Base-by-base conservation (phyloP, 2,888 invertebrate genomes). In the Candidula unifasciata region DNA sequence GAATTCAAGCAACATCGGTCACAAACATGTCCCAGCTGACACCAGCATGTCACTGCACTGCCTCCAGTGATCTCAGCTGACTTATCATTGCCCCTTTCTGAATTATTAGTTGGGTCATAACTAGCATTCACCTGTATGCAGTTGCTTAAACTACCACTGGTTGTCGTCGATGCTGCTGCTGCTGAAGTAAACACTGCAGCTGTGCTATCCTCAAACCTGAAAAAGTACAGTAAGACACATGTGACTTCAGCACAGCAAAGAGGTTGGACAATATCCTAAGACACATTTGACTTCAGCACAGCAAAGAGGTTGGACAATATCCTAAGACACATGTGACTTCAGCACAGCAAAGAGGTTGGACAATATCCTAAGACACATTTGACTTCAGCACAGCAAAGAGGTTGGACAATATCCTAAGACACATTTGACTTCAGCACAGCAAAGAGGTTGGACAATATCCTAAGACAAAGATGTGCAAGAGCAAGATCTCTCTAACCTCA, bases 51-150 rank as follows among this genome's bases (percentile, higher is more conserved):
- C 24, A 24, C 60, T 44, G 44, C 44, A 44, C 44, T n/a, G n/a
- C n/a, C 6, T 44, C 8, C 13, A 8, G 93, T 92, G 91, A 92
- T 93, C 84, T 92, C 92, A 30, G 87, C 88, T 2, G 93, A 93
- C 93, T 93, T 93, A 69, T 91, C 90, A 76, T 92, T 86, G 66
- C 90, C 90, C 27, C 85, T 86, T 33, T 89, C 87, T 35, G 90
- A 90, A 86, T 92, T 92, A 66, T 89, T 90, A 82, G 90, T 57
- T 82, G 90, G 88, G 54, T 87, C 86, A 27, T 90, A 90, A 78
- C 90, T 90, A 24, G 90, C 86, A 87, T 90, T 90, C 5, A 85
- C 85, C 71, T 87, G 87, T 73, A 88, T n/a, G 81, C n/a, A 90
- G 71, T 37, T 86, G n/a, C n/a, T 82, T n/a, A 76, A 80, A 21